Base-by-base conservation (phyloP, 92 coral and sea anemone species). In the Parazoanthus atlanticus region DNA sequence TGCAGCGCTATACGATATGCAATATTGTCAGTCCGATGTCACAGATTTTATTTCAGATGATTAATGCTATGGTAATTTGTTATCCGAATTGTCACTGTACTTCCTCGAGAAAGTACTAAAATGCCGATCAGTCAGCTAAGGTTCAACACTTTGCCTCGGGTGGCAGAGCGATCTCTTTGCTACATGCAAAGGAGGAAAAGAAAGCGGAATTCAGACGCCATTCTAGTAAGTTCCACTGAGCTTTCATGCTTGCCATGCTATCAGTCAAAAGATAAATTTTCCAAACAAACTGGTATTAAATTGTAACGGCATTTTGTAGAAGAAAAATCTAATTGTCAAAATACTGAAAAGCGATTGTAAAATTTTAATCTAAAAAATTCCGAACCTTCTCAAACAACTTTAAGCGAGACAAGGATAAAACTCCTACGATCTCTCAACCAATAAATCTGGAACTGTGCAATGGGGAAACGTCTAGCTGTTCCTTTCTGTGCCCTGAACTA, bases 41-140 rank as follows among this genome's bases (percentile, higher is more conserved):
- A 84, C 4, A 41, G 66, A 43, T 69, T 40, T 49, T 69, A 30
- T 71, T 70, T 74, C 28, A 6, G 38, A 84, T 70, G 87, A 84
- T 84, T 84, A 84, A 84, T 84, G 87, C 29, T 69, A 69, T 31
- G 78, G 87, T 30, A 71, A 70, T 84, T 70, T 70, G 26, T 84
- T 84, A 67, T 17, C 49, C 29, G 34, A 65, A 69, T 19, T 83
- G 87, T 36, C 78, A 84, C 61, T 10, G 64, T 13, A 29, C 70
- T 84, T 71, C 66, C 83, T 26, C 61, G 2, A 84, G 17, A 84
- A 66, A 84, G 29, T 75, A 75, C 79, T 75, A 34, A 36, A 75
- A 84, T 69, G 25, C 67, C 29, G 7, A 34, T 23, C 87, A 70
- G 41, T 71, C 86, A 41, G 86, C 76, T 9, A 30, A 29, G 46